Base-by-base conservation (phyloP, 2,113 vertebrate genomes). In the Helogale parvula region DNA sequence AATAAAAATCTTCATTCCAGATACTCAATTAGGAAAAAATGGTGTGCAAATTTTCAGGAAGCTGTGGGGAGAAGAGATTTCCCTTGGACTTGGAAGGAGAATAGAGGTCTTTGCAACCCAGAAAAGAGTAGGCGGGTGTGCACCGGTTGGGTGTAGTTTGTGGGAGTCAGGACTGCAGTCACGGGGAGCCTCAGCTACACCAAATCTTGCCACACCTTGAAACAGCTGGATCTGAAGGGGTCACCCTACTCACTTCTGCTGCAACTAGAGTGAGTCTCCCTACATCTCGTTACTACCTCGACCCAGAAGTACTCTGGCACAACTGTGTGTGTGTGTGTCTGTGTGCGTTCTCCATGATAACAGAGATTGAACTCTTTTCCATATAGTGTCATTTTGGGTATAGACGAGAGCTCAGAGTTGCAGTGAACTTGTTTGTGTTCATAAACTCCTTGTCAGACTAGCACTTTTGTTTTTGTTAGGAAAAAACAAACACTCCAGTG, bases 401-500 rank as follows among this genome's bases (percentile, higher is more conserved):
- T 25, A 38, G 9, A 25, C 50, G 13, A 76, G n/a, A 25, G 21
- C 31, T 95, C 4, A 69, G 65, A 76, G n/a, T 60, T 88, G 17
- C 16, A 65, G 50, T 54, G 74, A 72, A 69, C 17, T n/a, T 89
- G 74, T 33, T n/a, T 89, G 74, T 35, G 7, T 31, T 95, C 68
- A 68, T 41, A 35, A 95, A 74, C 13, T 47, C 38, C 69, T 38
- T 77, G 23, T 31, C 31, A 50, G 74, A 38, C 60, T 38, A 50
- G 5, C 63, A 50, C 27, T 85, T 77, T 63, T 87, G 41, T 57
- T 95, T 71, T 29, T 33, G 4, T 71, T 79, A 91, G 87, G 50
- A 82, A 94, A 87, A 93, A 93, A n/a, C 23, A 52, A 88, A 12
- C 4, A 57, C 63, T 4, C 68, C 57, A 86, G 13, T 82, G 35